These are phyloP conservation scores for Lagopus leucura DNA, from an alignment of 2,113 vertebrate species.

Conservation along the genomic window DNA sequence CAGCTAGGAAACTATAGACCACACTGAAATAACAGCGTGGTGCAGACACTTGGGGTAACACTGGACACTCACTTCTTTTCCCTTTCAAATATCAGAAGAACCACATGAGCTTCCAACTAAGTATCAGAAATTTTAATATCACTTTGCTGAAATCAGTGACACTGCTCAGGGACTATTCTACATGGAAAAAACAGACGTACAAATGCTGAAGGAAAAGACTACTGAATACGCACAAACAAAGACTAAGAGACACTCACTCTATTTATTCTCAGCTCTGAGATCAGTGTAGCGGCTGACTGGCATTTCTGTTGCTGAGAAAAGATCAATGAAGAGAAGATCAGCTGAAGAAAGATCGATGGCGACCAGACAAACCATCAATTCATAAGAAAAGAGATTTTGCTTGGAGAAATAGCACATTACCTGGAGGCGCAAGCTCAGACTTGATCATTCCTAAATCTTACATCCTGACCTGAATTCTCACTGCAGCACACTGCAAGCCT, in stretches of 20 bases:
- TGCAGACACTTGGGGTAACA: background rate
- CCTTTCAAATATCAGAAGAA: background rate
- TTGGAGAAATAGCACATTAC: constrained; percentile 53
- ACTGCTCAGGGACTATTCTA: background rate
- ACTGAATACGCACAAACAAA: background rate
- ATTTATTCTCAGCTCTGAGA: background rate
- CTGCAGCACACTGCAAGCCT: background rate
- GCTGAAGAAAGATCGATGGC: constrained; percentile 51
- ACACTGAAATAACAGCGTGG: background rate
- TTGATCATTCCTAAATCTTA: constrained; percentile 9
- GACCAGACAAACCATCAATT: constrained; percentile 64
- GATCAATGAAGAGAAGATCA: constrained; percentile 64
- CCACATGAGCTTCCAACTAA: background rate
- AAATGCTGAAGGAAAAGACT: background rate
- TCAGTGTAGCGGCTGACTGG: constrained; percentile 44
- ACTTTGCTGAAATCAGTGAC: background rate
- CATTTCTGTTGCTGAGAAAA: constrained; percentile 48
- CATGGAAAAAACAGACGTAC: background rate
- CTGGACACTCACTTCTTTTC: accelerated
- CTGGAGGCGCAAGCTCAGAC: constrained; percentile 6
- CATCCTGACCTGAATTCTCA: background rate
- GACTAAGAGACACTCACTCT: background rate
- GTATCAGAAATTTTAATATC: background rate
- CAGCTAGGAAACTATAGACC: background rate
- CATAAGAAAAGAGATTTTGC: constrained; percentile 49